phyloP scores from a whole-genome alignment of 2,888 invertebrate genomes.

The Stenodema calcarata region DNA sequence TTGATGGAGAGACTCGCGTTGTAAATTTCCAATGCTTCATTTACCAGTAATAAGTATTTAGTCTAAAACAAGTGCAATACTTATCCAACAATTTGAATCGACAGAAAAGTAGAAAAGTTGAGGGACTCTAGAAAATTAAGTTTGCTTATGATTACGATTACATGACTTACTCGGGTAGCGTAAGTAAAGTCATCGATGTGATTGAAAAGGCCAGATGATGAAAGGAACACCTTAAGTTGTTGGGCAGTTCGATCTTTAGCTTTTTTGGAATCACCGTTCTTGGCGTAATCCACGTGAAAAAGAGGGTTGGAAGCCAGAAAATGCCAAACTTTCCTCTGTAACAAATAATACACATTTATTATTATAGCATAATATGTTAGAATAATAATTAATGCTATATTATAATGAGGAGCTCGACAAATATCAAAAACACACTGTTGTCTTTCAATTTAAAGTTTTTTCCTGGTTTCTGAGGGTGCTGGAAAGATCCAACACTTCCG shows the following conservation, averaged over 20 bases:
- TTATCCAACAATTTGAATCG: neutral
- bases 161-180: conserved; percentile 47
- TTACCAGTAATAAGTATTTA: conserved; percentile 76
- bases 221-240: conserved; percentile 63
- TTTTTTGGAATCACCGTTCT: conserved; percentile 73
- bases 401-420: too few relatives aligned
- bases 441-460: too few relatives aligned
- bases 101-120: neutral
- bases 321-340: conserved; percentile 50
- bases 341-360: neutral
- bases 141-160: neutral
- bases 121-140: neutral
- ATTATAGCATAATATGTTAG: too few relatives aligned
- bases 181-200: conserved; percentile 50
- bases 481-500: too few relatives aligned
- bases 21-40: conserved; percentile 74
- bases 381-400: too few relatives aligned
- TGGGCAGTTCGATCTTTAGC: conserved; percentile 74
- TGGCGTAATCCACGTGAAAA: conserved; percentile 69
- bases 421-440: too few relatives aligned
- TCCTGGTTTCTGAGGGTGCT: too few relatives aligned
- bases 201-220: conserved; percentile 49
- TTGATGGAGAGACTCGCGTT: conserved; percentile 79
- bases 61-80: conserved; percentile 64
- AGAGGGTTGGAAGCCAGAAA: conserved; percentile 69